Evolutionary conservation across 2,113 vertebrate genomes (phyloP), one percentile per base, ranked within the genome.

Genomic region (Ailuropoda melanoleuca): DNA sequence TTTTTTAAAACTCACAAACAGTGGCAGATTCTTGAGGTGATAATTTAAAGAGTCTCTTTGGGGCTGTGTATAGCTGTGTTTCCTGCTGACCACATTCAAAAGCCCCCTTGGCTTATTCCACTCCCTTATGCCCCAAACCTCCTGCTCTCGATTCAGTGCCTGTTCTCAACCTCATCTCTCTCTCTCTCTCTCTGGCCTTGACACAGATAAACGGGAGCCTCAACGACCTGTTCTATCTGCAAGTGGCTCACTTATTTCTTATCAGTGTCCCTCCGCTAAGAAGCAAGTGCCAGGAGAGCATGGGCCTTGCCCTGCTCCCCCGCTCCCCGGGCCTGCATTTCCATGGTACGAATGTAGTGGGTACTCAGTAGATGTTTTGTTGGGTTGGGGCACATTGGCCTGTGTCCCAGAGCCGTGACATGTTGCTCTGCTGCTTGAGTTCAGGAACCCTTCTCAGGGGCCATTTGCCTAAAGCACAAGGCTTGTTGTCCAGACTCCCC

Each of bases 211-310:
- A 64, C 18, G 34, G 64, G 62, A 94, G 39, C 26, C 62, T 68
- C 31, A 70, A 19, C 29, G 26, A 48, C 23, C 37, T 39, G 18
- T 37, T 66, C 77, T 58, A 10, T 15, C 77, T 88, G 15, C 31
- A 58, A 37, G 13, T 39, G 24, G 31, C 62, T 66, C 80, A 50
- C 60, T 7, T 58, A 24, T 60, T 58, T 91, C 46, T 26, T 26
- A 43, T 48, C 43, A 60, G 56, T 94, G 53, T 48, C 29, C 37
- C 7, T 80, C 62, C 18, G 8, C 39, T 62, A 77, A 74, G 64
- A 31, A 48, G 14, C 39, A 86, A 34, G n/a, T 3, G 11, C 3
- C 50, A 24, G 18, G 19, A 24, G 0, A n/a, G 26, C 1, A 21
- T 0, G 4, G 37, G 5, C 12, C 26, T 62, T 39, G 64, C 56